Evolutionary conservation across 2,888 invertebrate genomes (phyloP), one percentile per base, ranked within the genome.

Genomic region (Leptopilina myrica): DNA sequence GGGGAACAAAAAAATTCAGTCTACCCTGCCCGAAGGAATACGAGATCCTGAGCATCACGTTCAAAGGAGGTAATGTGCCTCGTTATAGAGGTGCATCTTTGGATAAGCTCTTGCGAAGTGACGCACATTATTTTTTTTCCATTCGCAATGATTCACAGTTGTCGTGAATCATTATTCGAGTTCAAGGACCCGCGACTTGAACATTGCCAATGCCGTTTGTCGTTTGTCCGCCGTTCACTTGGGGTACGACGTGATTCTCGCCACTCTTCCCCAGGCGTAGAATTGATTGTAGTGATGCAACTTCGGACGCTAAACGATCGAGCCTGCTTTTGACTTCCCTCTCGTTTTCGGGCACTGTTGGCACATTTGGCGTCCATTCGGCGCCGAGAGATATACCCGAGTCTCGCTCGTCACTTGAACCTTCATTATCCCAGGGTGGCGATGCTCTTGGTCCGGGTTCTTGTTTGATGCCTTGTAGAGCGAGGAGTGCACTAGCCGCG

Each of bases 391-490:
- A 97, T 85, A 97, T 97, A 7, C 97, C 97, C 0, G 97, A 97
- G 89, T 98, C 97, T 8, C 97, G 93, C 91, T 97, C 97, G 90
- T 97, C 97, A 87, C 97, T 97, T 78, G 97, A 97, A 49, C 97
- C 97, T 88, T 97, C 97, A 49, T 95, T 96, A 91, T 97, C 97
- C 96, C 97, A 97, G 0, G 96, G 96, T 5, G 96, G 96, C 12
- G 96, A 96, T 15, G 96, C 96, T 64, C 96, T 93, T 75, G 95
- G 95, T 40, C 95, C 95, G 0, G 97, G 96, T 91, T 97, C 97
- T 89, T 97, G 96, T 90, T 97, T 97, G 89, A 97, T 96, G 89
- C 96, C 96, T 89, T 97, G 97, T 67, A 97, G 93, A 64, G 96
- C 95, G n/a, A 96, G 93, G 79, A 96, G 93, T 14, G 96, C 96